Base-by-base conservation (phyloP, 2,888 invertebrate genomes). In the Diachrysia chrysitis region DNA sequence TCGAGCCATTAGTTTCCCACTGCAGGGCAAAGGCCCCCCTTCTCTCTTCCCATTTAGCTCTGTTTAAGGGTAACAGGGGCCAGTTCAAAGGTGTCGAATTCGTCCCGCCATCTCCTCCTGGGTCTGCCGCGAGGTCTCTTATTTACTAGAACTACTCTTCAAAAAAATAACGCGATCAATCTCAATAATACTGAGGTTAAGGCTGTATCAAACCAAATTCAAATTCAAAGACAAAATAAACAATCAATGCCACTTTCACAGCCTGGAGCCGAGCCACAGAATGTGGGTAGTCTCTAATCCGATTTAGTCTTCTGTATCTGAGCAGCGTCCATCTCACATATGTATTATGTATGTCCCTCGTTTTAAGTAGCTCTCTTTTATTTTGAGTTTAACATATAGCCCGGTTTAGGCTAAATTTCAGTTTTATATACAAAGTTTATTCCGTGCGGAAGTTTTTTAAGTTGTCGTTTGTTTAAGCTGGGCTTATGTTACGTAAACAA, bases 261-360 rank as follows among this genome's bases (percentile, higher is more conserved):
- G 32, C 42, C 32, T 37, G 23, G 60, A 42, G 51, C 60, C 53
- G 25, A 23, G 35, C 56, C 7, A 53, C 48, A 51, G 32, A 35
- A 61, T 65, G 75, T 66, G 67, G 70, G 63, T 66, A 64, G 67
- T 65, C 25, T 42, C 76, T 79, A 78, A 77, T 77, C 76, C 65
- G 75, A 78, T 77, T 78, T 63, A 65, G 65, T 60, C 63, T 56
- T 63, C 6, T 56, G 16, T 56, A 59, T 9, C 14, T 37, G 73
- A 60, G 35, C 32, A 23, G 7, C 4, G 23, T 16, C 10, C 58
- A 16, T 25, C 10, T n/a, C n/a, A n/a, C 32, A 55, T 48, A 79
- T 75, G 64, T 77, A 66, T 69, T 58, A 79, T 75, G 71, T 63
- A 65, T 69, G 62, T 32, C 25, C 54, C 42, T 55, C 63, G 66